Evolutionary conservation across 2,888 invertebrate genomes (phyloP).

Genomic region (Pogonocherus hispidulus): DNA sequence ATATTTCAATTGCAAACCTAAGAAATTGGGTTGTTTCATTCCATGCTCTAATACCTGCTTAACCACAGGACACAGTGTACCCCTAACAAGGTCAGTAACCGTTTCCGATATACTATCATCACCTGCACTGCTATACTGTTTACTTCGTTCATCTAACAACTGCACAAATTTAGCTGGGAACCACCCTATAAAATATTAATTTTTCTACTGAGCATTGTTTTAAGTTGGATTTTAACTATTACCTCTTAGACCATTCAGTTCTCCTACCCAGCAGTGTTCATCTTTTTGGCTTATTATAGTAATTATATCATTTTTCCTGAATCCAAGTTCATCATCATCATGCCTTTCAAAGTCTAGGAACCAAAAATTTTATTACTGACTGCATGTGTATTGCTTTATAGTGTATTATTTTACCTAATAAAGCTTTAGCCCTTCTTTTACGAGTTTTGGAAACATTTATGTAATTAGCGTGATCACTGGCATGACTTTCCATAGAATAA

Average conservation of each 20-base stretch:
- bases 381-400: too few species aligned
- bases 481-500: constrained; percentile 96
- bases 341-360: constrained; percentile 92
- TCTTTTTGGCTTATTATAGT: constrained; percentile 97
- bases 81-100: constrained; percentile 96
- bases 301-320: constrained; percentile 98
- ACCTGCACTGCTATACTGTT: constrained; percentile 91
- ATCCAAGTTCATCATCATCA: constrained; percentile 98
- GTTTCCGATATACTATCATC: constrained; percentile 98
- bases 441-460: constrained; percentile 92
- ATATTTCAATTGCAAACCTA: constrained; percentile 68
- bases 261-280: constrained; percentile 99
- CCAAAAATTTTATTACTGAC: neutral
- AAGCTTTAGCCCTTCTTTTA: constrained; percentile 92
- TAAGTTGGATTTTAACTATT: constrained; percentile 25
- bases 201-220: neutral
- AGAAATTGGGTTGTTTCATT: constrained; percentile 90
- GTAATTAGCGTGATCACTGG: constrained; percentile 93
- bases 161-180: constrained; percentile 98
- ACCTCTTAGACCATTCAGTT: constrained; percentile 92
- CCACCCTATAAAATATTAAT: constrained; percentile 77
- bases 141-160: constrained; percentile 94
- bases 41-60: constrained; percentile 96
- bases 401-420: constrained; percentile 81
- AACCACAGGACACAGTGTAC: constrained; percentile 91